These are phyloP conservation scores for Drosophila villosipedis DNA, from an alignment of 2,888 invertebrate species.

Conservation along the genomic window DNA sequence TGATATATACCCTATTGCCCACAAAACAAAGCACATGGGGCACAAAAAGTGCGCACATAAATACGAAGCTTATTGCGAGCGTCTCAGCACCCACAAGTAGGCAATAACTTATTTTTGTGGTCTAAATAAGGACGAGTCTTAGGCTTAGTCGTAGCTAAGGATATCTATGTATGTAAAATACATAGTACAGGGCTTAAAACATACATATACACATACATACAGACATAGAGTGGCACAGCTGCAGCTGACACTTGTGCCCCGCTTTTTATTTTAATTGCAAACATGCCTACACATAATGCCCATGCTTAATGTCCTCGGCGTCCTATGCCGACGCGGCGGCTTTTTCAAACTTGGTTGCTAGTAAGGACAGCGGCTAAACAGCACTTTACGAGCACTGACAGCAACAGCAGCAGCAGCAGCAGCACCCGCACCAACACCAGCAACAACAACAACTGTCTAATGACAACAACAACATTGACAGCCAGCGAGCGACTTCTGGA, in stretches of 20 bases:
- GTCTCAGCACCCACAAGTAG: conserved; percentile 66
- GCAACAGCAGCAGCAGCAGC: conserved; percentile 18
- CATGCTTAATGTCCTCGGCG: conserved; percentile 57
- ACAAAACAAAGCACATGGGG: conserved; percentile 7
- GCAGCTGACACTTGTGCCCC: conserved; percentile 58
- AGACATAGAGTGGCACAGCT: conserved; percentile 15
- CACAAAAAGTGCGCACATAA: conserved; percentile 58
- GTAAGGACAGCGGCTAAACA: conserved; percentile 50
- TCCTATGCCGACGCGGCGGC: conserved; percentile 19
- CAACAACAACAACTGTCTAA: conserved; percentile 39
- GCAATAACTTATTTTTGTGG: conserved; percentile 75
- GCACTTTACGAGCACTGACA: conserved; percentile 62
- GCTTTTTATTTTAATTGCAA: conserved; percentile 77
- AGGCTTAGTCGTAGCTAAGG: conserved; percentile 19
- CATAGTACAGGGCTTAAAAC: background rate
- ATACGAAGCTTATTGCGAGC: conserved; percentile 63
- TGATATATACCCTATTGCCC: conserved; percentile 5
- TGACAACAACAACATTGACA: conserved; percentile 60
- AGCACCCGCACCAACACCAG: conserved; percentile 12
- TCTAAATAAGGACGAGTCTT: conserved; percentile 24
- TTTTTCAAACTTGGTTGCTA: conserved; percentile 47
- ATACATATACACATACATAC: background rate
- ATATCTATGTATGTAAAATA: conserved; percentile 1
- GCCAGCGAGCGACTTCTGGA: conserved; percentile 49
- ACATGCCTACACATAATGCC: conserved; percentile 62